A percentile compares a stretch with the other conserved stretches of the same genome.
Conservation (phyloP, 1,140 invertebrate genomes). For the Macrobrachium rosenbergii region DNA sequence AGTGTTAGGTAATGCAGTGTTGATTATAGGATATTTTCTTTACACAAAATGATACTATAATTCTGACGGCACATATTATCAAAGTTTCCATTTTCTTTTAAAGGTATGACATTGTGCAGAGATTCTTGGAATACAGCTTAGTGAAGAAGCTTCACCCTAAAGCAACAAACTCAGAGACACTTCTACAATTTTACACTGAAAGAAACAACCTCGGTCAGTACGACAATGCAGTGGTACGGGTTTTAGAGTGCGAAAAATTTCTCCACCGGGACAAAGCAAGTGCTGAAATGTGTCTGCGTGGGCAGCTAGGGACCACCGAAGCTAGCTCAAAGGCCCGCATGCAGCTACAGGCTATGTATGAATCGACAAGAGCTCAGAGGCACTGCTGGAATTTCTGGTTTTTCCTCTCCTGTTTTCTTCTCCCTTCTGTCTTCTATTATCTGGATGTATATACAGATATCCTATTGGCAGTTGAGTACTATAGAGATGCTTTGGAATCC, state of each 20-base stretch:
- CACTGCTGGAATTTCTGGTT: slow-evolving; percentile 67
- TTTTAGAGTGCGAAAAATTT: slow-evolving; percentile 64
- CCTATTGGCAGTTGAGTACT: slow-evolving; percentile 64
- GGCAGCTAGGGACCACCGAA: slow-evolving; percentile 65
- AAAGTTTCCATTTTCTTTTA: background rate
- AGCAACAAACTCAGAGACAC: slow-evolving; percentile 64
- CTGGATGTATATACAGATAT: slow-evolving; percentile 66
- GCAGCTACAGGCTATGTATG: slow-evolving; percentile 65
- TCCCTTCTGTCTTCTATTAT: slow-evolving; percentile 65
- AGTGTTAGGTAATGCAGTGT: no score
- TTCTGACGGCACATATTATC: background rate
- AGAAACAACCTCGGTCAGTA: slow-evolving; percentile 65
- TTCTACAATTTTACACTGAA: slow-evolving; percentile 65
- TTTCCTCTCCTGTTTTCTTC: slow-evolving; percentile 65
- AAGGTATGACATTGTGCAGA: slow-evolving; percentile 66
- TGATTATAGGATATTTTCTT: no score
- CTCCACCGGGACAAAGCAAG: slow-evolving; percentile 55
- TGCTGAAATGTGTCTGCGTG: slow-evolving; percentile 64
- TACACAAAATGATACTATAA: no score
- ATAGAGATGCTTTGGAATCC: slow-evolving; percentile 42
- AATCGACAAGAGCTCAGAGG: slow-evolving; percentile 62
- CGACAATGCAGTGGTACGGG: slow-evolving; percentile 65
- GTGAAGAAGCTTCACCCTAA: slow-evolving; percentile 62
- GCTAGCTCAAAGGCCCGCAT: slow-evolving; percentile 61
- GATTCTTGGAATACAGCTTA: slow-evolving; percentile 65